Evolutionary conservation across 2,113 vertebrate genomes (phyloP).

Genomic region (Antechinus stuartii): DNA sequence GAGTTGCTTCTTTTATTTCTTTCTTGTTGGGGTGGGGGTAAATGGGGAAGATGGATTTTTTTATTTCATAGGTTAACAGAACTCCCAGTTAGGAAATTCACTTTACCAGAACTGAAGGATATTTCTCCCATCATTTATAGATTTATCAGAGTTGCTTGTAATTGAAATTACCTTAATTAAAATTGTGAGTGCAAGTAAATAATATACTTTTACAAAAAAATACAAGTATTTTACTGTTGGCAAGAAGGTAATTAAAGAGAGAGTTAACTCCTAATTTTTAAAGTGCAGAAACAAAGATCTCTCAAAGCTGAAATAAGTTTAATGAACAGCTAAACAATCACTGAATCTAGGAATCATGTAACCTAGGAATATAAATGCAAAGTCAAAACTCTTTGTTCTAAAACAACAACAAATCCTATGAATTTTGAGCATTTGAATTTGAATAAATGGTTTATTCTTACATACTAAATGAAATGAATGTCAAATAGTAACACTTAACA

Average conservation of each 20-base stretch:
- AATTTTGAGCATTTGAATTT: not conserved
- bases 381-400: slow-evolving; percentile 16
- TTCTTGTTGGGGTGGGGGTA: not conserved
- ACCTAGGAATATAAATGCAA: slow-evolving; percentile 14
- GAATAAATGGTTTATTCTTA: not conserved
- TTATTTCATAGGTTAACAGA: not conserved
- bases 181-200: slow-evolving; percentile 60
- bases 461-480: slow-evolving; percentile 14
- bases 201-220: slow-evolving; percentile 45
- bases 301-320: not conserved
- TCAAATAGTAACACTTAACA: slow-evolving; percentile 39
- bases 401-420: slow-evolving; percentile 7
- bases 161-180: slow-evolving; percentile 36
- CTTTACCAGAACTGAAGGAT: not conserved
- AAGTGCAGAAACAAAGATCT: slow-evolving; percentile 51
- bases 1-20: not conserved
- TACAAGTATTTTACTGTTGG: slow-evolving; percentile 48
- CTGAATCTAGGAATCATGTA: not conserved
- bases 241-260: slow-evolving; percentile 43
- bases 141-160: not conserved
- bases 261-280: slow-evolving; percentile 21
- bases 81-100: not conserved
- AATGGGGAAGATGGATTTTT: not conserved
- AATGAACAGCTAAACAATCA: not conserved
- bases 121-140: not conserved